Percentiles rank a stretch among this genome's conserved stretches.
These are phyloP conservation scores for Lacerta viridis DNA, from an alignment of 2,797 vertebrate genomes.

Conservation along the genomic window DNA sequence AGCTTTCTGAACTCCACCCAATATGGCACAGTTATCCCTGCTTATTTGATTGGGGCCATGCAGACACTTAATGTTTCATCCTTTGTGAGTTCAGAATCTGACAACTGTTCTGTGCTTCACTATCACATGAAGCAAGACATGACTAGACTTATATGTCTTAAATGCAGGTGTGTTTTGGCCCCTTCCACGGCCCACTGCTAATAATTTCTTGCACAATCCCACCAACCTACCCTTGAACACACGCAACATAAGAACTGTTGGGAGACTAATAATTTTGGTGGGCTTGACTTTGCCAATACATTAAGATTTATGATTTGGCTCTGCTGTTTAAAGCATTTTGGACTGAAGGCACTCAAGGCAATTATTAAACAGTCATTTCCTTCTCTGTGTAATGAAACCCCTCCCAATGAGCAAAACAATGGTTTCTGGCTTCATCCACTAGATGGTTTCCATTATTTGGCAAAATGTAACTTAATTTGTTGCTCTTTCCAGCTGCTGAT, in stretches of 20 bases:
- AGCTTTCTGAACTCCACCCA: neutral
- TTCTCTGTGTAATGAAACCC: neutral
- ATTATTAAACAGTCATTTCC: conserved; percentile 16
- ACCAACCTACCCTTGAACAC: neutral
- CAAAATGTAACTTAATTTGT: neutral
- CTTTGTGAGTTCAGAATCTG: neutral
- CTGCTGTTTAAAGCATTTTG: neutral
- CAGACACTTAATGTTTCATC: neutral
- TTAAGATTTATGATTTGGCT: conserved; percentile 10
- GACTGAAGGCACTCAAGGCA: neutral
- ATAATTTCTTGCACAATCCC: too few species aligned
- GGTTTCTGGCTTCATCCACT: conserved; percentile 13
- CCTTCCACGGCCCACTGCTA: neutral
- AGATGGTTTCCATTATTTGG: neutral
- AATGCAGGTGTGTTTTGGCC: neutral
- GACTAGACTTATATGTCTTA: neutral
- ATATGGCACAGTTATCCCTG: neutral
- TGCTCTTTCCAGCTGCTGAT: conserved; percentile 23
- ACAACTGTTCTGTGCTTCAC: neutral
- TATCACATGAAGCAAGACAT: neutral
- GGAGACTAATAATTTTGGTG: neutral
- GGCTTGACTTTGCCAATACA: neutral
- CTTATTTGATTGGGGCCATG: neutral
- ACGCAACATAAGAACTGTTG: neutral
- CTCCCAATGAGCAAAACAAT: conserved; percentile 15